Evolutionary conservation across 2,888 invertebrate genomes (phyloP).

Genomic region (Dasysyrphus tricinctus): DNA sequence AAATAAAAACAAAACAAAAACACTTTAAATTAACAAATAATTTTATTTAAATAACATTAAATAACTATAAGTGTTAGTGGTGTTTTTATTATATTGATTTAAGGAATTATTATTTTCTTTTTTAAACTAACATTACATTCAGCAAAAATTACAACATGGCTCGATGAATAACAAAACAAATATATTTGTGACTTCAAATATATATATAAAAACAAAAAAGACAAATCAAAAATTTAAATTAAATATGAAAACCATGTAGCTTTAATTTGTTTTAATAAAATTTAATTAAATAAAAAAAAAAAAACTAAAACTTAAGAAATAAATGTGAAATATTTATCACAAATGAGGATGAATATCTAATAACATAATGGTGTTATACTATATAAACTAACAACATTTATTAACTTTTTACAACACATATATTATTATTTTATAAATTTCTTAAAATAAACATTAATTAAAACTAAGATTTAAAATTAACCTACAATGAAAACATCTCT

Average conservation of each 20-base stretch:
- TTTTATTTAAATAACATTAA: constrained; percentile 44
- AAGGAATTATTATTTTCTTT: constrained; percentile 9
- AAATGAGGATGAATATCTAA: constrained; percentile 73
- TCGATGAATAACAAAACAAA: constrained; percentile 37
- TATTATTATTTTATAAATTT: constrained; percentile 36
- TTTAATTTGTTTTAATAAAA: constrained; percentile 21
- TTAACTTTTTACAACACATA: constrained; percentile 73
- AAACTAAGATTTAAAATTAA: constrained; percentile 30
- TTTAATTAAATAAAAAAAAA: constrained; percentile 19
- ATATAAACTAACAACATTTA: constrained; percentile 69
- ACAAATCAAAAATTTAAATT: constrained; percentile 21
- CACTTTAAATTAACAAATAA: constrained; percentile 31
- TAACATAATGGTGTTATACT: constrained; percentile 50
- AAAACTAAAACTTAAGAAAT: constrained; percentile 45
- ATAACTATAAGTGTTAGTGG: constrained; percentile 59
- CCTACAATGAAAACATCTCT: constrained; percentile 12
- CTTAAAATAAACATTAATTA: constrained; percentile 38
- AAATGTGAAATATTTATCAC: constrained; percentile 74
- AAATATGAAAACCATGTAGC: constrained; percentile 46
- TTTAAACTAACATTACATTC: constrained; percentile 42
- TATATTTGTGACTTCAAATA: constrained; percentile 72
- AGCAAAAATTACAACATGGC: constrained; percentile 58
- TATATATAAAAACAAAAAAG: constrained; percentile 36
- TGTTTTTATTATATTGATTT: constrained; percentile 11
- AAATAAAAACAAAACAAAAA: constrained; percentile 24